Evolutionary conservation across 1,140 invertebrate genomes (phyloP).

Genomic region (Trichogramma pretiosum): DNA sequence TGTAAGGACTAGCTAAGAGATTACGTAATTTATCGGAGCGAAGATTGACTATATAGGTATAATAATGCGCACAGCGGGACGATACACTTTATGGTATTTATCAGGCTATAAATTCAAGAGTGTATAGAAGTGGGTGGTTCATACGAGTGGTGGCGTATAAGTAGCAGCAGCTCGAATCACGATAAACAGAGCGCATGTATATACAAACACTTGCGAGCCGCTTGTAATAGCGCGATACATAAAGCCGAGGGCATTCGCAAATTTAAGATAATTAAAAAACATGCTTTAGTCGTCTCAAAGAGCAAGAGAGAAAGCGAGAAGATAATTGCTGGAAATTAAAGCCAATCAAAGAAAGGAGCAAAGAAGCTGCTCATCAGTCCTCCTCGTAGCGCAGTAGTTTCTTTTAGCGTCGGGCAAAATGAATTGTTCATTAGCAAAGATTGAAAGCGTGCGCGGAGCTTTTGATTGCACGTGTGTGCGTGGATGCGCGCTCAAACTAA

Average conservation of each 20-base stretch:
- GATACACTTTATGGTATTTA: too few relatives aligned
- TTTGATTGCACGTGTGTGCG: too few relatives aligned
- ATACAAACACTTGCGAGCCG: too few relatives aligned
- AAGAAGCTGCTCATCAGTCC: slow-evolving; percentile 16
- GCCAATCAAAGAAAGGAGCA: slow-evolving; percentile 18
- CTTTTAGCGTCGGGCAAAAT: slow-evolving; percentile 17
- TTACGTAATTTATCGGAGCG: too few relatives aligned
- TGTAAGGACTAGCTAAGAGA: too few relatives aligned
- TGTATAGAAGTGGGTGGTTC: slow-evolving; percentile 1
- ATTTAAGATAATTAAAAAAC: slow-evolving; percentile 20
- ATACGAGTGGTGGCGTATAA: neutral
- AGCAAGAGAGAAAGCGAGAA: slow-evolving; percentile 7
- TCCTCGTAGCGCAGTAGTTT: slow-evolving; percentile 17
- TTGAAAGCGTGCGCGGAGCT: slow-evolving; percentile 7
- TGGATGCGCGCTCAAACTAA: too few relatives aligned
- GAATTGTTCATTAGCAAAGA: slow-evolving; percentile 19
- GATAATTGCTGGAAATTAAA: slow-evolving; percentile 20
- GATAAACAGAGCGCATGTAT: too few relatives aligned
- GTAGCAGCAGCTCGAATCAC: slow-evolving; percentile 15
- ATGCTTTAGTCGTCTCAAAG: slow-evolving; percentile 8
- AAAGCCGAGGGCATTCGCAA: slow-evolving; percentile 7
- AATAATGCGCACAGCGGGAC: too few relatives aligned
- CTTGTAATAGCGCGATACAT: slow-evolving; percentile 17
- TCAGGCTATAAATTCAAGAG: slow-evolving; percentile 16
- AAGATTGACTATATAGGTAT: too few relatives aligned